Evolutionary conservation across 2,888 invertebrate genomes (phyloP).

Genomic region (Brenthis hecate): DNA sequence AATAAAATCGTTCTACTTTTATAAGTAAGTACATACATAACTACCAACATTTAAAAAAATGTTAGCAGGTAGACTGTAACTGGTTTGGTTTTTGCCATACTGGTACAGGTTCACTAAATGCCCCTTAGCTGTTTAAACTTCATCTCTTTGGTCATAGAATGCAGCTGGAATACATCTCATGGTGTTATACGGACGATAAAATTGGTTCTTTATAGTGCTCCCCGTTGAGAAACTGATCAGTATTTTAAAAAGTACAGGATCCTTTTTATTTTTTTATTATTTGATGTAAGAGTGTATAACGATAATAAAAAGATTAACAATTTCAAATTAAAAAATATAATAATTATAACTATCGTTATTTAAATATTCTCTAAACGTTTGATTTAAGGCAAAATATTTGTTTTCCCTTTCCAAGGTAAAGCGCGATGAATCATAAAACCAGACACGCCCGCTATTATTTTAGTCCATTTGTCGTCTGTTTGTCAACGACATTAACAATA

Average conservation of each 20-base stretch:
- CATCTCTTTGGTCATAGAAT: constrained; percentile 4
- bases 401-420: constrained; percentile 19
- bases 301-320: too few species aligned
- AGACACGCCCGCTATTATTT: constrained; percentile 29
- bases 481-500: constrained; percentile 24
- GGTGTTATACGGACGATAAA: constrained; percentile 8
- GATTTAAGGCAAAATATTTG: not conserved
- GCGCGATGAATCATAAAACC: constrained; percentile 28
- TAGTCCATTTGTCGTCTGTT: constrained; percentile 24
- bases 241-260: not conserved
- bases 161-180: constrained; percentile 8
- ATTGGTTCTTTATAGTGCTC: constrained; percentile 8
- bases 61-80: not conserved
- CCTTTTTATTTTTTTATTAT: too few species aligned
- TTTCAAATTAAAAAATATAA: too few species aligned
- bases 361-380: too few species aligned
- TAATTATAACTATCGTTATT: too few species aligned
- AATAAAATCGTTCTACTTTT: not conserved
- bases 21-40: not conserved
- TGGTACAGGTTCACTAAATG: constrained; percentile 12
- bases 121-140: constrained; percentile 10
- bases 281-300: too few species aligned
- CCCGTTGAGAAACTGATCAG: not conserved
- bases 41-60: not conserved
- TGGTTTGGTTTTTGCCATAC: constrained; percentile 14